phyloP scores from a whole-genome alignment of 1,140 invertebrate genomes.

The Phortica variegata region DNA sequence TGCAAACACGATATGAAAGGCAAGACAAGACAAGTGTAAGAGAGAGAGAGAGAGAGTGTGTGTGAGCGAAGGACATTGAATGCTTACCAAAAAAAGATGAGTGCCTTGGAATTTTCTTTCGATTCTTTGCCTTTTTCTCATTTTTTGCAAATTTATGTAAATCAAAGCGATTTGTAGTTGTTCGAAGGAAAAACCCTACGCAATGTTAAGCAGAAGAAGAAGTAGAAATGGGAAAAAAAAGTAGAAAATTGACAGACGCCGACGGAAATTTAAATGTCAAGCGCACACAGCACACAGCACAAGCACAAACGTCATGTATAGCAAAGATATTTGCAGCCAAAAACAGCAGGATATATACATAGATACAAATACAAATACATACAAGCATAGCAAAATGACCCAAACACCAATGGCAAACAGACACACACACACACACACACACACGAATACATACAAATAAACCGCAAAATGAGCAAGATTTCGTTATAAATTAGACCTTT shows the following conservation, averaged over 20 bases:
- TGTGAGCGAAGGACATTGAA: too few relatives aligned
- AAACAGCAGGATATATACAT: background rate
- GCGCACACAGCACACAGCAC: constrained; percentile 9
- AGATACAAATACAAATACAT: constrained; percentile 1
- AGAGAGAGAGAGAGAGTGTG: too few relatives aligned
- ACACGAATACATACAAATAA: background rate
- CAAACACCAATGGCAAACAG: constrained; percentile 37
- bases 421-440: constrained; percentile 10
- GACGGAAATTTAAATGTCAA: constrained; percentile 47
- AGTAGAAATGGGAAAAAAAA: constrained; percentile 17
- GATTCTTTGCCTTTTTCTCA: background rate
- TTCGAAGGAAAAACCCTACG: constrained; percentile 3
- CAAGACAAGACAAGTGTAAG: background rate
- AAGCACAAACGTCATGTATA: too few relatives aligned
- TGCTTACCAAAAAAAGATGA: too few relatives aligned
- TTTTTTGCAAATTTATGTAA: constrained; percentile 52
- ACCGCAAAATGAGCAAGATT: too few relatives aligned
- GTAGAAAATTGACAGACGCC: constrained; percentile 39
- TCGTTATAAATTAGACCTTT: too few relatives aligned
- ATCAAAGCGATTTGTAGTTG: constrained; percentile 51
- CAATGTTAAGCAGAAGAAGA: constrained; percentile 20
- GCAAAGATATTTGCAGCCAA: constrained; percentile 1
- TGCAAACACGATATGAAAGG: constrained; percentile 34
- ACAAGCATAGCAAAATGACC: constrained; percentile 45
- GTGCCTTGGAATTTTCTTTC: background rate